phyloP scores from a whole-genome alignment of 2,888 invertebrate genomes.

The Prosopocoilus inquinatus region DNA sequence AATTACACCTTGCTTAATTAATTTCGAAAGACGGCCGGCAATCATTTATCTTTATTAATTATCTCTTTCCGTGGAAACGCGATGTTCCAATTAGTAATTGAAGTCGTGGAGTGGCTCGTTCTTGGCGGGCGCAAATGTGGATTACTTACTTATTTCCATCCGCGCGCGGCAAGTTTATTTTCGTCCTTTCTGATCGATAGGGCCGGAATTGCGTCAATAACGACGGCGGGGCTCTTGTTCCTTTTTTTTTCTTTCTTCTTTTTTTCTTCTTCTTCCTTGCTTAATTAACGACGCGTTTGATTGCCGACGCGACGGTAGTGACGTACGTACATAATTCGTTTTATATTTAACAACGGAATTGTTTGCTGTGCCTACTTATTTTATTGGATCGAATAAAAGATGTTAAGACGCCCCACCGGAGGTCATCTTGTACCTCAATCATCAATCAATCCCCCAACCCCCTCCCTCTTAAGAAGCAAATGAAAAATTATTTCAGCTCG shows the following conservation, averaged over 20 bases:
- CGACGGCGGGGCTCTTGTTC: neutral
- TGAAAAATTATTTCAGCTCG: no score
- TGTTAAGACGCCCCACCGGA: no score
- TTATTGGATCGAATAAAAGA: no score
- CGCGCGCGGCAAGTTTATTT: neutral
- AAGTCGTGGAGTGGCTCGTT: conserved; percentile 5
- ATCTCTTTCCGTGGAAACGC: conserved; percentile 32
- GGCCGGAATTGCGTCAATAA: neutral
- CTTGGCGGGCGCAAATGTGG: conserved; percentile 1
- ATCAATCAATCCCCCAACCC: no score
- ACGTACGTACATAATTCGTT: no score
- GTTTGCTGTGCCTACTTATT: no score
- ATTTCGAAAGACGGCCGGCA: conserved; percentile 20
- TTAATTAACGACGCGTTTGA: no score
- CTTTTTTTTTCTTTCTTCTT: neutral
- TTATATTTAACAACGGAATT: no score
- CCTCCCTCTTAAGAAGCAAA: no score
- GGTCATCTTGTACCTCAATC: no score
- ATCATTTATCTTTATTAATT: conserved; percentile 35
- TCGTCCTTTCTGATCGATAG: no score
- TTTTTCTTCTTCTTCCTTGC: neutral
- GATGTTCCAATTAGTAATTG: conserved; percentile 32
- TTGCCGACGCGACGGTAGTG: no score
- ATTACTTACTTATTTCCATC: conserved; percentile 5
- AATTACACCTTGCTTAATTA: conserved; percentile 25